These are phyloP conservation scores for Callimorpha dominula DNA, from an alignment of 2,888 invertebrate species.

Conservation along the genomic window DNA sequence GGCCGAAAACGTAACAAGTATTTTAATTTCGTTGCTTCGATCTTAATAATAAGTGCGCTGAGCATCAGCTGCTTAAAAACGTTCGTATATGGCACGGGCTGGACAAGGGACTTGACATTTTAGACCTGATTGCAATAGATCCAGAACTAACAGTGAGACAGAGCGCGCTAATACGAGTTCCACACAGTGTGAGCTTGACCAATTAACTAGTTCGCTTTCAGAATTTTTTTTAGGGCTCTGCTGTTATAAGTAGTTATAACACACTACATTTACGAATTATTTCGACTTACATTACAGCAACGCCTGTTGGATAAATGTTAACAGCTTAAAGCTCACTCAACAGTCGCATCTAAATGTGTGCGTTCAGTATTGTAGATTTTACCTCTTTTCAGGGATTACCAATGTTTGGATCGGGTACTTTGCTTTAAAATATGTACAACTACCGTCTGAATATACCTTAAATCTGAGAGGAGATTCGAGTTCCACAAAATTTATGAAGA, in stretches of 20 bases:
- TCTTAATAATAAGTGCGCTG: neutral
- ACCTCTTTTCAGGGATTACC: neutral
- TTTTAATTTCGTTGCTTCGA: neutral
- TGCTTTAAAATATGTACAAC: neutral
- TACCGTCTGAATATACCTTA: neutral
- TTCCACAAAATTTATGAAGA: conserved; percentile 13
- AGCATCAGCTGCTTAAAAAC: neutral
- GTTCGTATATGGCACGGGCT: neutral
- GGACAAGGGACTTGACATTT: neutral
- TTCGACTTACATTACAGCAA: neutral
- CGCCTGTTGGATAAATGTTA: neutral
- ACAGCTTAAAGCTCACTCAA: neutral
- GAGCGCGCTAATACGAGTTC: too few relatives aligned
- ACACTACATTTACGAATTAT: neutral
- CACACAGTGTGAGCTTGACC: neutral
- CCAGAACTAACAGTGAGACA: neutral
- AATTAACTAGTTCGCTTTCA: neutral
- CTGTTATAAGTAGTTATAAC: too few relatives aligned
- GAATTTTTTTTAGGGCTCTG: too few relatives aligned
- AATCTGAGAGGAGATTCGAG: neutral
- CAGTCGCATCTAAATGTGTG: too few relatives aligned
- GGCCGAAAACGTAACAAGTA: neutral
- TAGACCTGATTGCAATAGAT: neutral
- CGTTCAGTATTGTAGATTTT: neutral
- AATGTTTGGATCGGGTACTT: neutral